Evolutionary conservation across 2,888 invertebrate species (phyloP), one percentile per base, ranked within the genome.

Genomic region (Troglohyphantes excavatus): DNA sequence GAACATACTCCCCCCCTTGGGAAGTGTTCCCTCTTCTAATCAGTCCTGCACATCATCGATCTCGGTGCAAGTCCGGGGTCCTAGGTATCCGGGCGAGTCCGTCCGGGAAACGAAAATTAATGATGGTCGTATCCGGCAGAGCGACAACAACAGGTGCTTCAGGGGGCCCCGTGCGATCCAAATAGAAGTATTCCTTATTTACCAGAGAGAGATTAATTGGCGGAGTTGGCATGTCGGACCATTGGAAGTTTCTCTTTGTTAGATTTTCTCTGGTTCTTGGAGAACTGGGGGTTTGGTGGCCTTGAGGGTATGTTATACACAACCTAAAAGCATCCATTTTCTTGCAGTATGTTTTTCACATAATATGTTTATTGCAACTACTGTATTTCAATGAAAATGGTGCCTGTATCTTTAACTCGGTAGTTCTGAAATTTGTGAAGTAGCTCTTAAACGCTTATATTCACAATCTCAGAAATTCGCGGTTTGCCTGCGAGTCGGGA

Each of bases 71-170:
- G 46, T 78, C 68, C 76, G 27, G 70, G 9, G n/a, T 53, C n/a
- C 53, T 13, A 53, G 17, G 67, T 33, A 46, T 53, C 70, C 53
- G 70, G 39, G 23, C 61, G 65, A 21, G 29, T 84, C 73, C 63
- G 63, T 83, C 73, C 46, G 65, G 68, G 27, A 86, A 86, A 86
- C 85, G 76, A 86, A 86, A 86, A 86, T 86, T 86, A 86, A 86
- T 86, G 85, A 86, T 61, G 61, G 17, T 23, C 43, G 70, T 29
- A 59, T 70, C 53, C 76, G 67, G 59, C 39, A 53, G 68, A 39
- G 76, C 70, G 85, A 68, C 85, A 86, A 75, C 84, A 84, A 86
- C 85, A 86, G 85, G 85, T 86, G 85, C 73, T 83, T 46, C 21
- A 21, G 73, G 65, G 73, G 65, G 5, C 33, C n/a, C 39, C 1